A percentile compares a stretch with the other conserved stretches of the same genome.
These are phyloP conservation scores for Panonychus citri DNA, from an alignment of 1,140 invertebrate species.

Conservation along the genomic window DNA sequence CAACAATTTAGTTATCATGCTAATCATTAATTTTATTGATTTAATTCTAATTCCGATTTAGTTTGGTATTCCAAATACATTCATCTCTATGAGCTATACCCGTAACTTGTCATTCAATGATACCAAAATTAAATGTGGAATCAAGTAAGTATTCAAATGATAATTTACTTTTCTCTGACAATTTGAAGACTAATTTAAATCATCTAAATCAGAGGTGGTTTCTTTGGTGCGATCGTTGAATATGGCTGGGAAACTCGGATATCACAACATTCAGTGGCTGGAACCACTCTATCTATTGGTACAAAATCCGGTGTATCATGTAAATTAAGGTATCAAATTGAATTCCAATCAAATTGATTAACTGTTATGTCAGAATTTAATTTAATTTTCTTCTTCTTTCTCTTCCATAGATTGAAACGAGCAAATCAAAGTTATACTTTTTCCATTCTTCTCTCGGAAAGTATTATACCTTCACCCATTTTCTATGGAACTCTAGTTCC, in stretches of 20 bases:
- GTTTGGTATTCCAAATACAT: slow-evolving; percentile 56
- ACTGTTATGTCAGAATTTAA: neutral
- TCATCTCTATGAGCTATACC: slow-evolving; percentile 43
- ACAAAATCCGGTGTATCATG: slow-evolving; percentile 62
- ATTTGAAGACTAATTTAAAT: no score
- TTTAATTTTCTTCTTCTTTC: neutral
- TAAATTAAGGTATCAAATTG: slow-evolving; percentile 51
- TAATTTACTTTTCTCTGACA: no score
- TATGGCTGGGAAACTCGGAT: slow-evolving; percentile 81
- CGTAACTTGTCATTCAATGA: slow-evolving; percentile 41
- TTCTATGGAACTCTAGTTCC: slow-evolving; percentile 80
- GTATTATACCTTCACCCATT: slow-evolving; percentile 59
- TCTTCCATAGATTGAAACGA: slow-evolving; percentile 39
- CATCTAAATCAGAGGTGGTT: slow-evolving; percentile 60
- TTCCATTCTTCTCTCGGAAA: slow-evolving; percentile 70
- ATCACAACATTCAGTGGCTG: slow-evolving; percentile 62
- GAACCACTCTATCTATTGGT: slow-evolving; percentile 56
- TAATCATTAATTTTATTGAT: no score
- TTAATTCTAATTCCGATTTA: slow-evolving; percentile 10
- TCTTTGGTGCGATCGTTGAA: slow-evolving; percentile 58
- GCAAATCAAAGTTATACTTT: slow-evolving; percentile 69
- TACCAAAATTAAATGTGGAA: slow-evolving; percentile 41
- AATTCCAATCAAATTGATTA: no score
- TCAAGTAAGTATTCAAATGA: slow-evolving; percentile 39
- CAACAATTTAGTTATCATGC: no score